phyloP scores from a whole-genome alignment of 2,797 vertebrate genomes.

The Cossypha caffra region DNA sequence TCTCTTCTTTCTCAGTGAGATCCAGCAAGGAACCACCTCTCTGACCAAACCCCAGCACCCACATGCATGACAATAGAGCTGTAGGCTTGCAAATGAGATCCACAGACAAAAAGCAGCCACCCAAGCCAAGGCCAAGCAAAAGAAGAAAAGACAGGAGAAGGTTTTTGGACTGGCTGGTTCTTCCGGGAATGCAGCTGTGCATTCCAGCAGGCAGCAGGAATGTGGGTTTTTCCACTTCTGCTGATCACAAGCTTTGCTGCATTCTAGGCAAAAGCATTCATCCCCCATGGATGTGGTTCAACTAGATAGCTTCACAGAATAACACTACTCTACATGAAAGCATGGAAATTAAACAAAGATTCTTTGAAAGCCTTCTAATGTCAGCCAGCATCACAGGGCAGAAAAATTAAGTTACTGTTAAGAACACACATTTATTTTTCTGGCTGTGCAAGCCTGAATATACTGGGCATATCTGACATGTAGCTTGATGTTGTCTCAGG shows the following conservation, averaged over 20 bases:
- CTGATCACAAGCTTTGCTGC: slow-evolving; percentile 9
- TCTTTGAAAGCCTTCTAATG: background rate
- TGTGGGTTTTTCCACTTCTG: slow-evolving; percentile 31
- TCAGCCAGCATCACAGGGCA: background rate
- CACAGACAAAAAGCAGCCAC: background rate
- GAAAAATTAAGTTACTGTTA: background rate
- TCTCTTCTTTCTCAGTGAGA: background rate
- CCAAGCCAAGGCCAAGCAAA: background rate
- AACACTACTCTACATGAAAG: background rate
- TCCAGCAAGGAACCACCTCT: background rate
- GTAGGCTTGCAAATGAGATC: background rate
- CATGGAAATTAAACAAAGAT: background rate
- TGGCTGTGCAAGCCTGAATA: background rate
- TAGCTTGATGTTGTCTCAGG: background rate
- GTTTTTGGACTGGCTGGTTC: background rate
- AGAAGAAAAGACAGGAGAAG: background rate
- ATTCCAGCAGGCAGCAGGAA: slow-evolving; percentile 56
- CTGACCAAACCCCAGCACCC: background rate
- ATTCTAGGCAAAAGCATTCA: background rate
- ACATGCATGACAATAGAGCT: fast-evolving
- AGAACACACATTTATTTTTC: background rate
- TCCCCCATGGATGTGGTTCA: background rate
- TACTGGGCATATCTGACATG: background rate
- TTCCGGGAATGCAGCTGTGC: slow-evolving; percentile 43
- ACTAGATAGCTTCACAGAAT: background rate